Evolutionary conservation across 30 jellyfish, hydroid and myxozoan genomes (phyloP), one percentile per base, ranked within the genome.

Genomic region (Cassiopea andromeda): DNA sequence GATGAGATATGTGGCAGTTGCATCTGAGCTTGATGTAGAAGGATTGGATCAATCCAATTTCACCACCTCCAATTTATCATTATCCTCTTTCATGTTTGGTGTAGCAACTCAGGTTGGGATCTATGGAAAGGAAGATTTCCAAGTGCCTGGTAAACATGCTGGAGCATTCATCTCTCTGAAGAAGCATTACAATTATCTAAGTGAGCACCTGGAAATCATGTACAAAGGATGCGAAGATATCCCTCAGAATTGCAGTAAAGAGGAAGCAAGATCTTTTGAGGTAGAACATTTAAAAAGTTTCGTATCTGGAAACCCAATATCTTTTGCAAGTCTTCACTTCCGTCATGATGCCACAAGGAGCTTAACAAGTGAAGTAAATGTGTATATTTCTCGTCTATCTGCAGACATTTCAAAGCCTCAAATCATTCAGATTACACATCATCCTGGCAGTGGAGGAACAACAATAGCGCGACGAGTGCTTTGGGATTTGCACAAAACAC

Each of bases 401-500:
- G 16, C 1, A 46, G 57, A 83, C 45, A 44, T 43, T 46, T 19
- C 1, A 46, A 57, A 78, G 66, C 72, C 93, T 0, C 94, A 87
- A 43, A 87, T 87, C 10, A 85, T 87, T 38, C 89, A 87, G 80
- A 87, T 87, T 19, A 69, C 74, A n/a, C 94, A 87, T 64, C 48
- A 78, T 9, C 94, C 94, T 6, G 94, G 94, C 16, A 78, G 88
- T 10, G 94, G 94, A 9, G 94, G 94, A 1, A 64, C 94, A 1
- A 87, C 94, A 12, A 79, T 87, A 10, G 94, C 94, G 1, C 48
- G 94, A 61, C 45, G 94, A 4, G 84, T 87, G 9, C 72, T 87
- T 46, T 87, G 94, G 94, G 89, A 87, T 27, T 80, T 87, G 17
- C 94, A 69, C 43, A 44, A 38, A 2, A 73, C 69, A 67, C 47